These are phyloP conservation scores for Orestias chungarensis DNA, from an alignment of 2,797 vertebrate species.

Conservation along the genomic window DNA sequence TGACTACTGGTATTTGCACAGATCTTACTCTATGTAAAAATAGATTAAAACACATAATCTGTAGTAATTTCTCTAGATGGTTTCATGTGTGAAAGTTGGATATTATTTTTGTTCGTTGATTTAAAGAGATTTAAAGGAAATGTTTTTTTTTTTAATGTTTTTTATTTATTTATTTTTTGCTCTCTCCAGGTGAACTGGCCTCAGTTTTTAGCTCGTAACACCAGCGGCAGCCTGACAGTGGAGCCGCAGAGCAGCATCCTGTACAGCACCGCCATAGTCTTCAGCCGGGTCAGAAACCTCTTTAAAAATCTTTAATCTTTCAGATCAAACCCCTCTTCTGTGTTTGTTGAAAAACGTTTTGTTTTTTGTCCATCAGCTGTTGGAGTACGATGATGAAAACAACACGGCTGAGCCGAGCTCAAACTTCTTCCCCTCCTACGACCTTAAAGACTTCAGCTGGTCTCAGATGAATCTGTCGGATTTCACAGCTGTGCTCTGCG, in stretches of 20 bases:
- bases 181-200: constrained; percentile 84
- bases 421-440: constrained; percentile 81
- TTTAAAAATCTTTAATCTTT: neutral
- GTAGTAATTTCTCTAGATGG: too few relatives aligned
- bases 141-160: neutral
- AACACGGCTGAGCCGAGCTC: constrained; percentile 46
- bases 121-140: too few relatives aligned
- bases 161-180: neutral
- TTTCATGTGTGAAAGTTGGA: too few relatives aligned
- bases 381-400: constrained; percentile 83
- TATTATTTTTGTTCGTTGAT: too few relatives aligned
- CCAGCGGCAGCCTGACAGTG: constrained; percentile 76
- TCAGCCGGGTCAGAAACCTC: constrained; percentile 82
- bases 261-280: constrained; percentile 80
- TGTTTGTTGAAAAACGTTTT: neutral
- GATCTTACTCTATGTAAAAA: too few relatives aligned
- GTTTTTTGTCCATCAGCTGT: constrained; percentile 75
- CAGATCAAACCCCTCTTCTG: neutral
- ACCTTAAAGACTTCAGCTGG: constrained; percentile 85
- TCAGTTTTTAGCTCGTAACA: constrained; percentile 65
- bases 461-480: constrained; percentile 63
- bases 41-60: too few relatives aligned
- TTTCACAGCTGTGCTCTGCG: constrained; percentile 69
- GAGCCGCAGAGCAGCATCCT: constrained; percentile 81
- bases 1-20: too few relatives aligned